Percentiles rank a stretch among this genome's conserved stretches.
These are phyloP conservation scores for Epinephelus lanceolatus DNA, from an alignment of 2,113 vertebrate species.

Conservation along the genomic window DNA sequence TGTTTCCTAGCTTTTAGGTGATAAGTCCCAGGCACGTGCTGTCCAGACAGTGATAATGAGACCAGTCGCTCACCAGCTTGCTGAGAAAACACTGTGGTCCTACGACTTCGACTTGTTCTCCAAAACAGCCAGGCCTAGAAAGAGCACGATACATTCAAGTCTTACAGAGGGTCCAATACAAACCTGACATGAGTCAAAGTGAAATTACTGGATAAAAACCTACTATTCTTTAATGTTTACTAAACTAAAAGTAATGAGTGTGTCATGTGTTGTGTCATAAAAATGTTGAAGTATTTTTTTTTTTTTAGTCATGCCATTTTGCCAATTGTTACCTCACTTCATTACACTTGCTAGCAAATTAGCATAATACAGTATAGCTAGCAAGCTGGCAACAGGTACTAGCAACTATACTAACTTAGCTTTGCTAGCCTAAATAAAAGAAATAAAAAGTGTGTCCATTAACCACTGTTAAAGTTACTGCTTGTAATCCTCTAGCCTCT, in stretches of 20 bases:
- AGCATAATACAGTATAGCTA: not conserved
- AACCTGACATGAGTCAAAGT: not conserved
- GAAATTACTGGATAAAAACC: not conserved
- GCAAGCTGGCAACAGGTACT: too few relatives aligned
- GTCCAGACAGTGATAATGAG: conserved; percentile 53
- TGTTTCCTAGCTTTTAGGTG: conserved; percentile 61
- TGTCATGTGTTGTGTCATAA: not conserved
- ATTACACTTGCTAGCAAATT: not conserved
- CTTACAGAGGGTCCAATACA: not conserved
- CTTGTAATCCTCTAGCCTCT: not conserved
- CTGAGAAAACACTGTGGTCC: conserved; percentile 14
- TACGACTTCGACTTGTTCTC: conserved; percentile 25
- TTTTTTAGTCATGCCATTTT: not conserved
- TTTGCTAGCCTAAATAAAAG: not conserved
- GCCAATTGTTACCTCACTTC: not conserved
- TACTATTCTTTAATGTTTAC: not conserved
- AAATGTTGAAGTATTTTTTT: not conserved
- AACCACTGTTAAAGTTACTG: not conserved
- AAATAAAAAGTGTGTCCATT: not conserved
- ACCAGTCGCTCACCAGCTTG: conserved; percentile 20
- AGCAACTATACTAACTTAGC: not conserved
- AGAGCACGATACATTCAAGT: not conserved
- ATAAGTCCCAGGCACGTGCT: conserved; percentile 49
- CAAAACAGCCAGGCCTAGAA: conserved; percentile 4
- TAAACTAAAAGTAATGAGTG: not conserved